Evolutionary conservation across 2,113 vertebrate species (phyloP), one percentile per base, ranked within the genome.

Genomic region (Rattus rattus): DNA sequence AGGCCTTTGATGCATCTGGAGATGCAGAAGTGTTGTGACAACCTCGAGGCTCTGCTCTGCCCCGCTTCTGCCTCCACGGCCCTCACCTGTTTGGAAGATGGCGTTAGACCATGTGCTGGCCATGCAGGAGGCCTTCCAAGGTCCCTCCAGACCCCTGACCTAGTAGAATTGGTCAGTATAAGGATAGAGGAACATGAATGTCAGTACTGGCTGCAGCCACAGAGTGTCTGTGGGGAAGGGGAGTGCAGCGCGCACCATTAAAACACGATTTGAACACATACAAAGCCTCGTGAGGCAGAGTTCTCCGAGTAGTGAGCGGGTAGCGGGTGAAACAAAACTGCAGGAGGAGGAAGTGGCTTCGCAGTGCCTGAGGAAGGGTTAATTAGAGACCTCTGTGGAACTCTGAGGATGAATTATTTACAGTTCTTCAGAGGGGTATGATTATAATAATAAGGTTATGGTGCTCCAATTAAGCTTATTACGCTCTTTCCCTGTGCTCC

Each of bases 391-490:
- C 63, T 36, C 9, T 2, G 67, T 87, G 69, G 73, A 33, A 84
- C 36, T 94, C 22, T 26, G 92, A 92, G 96, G 96, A 92, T 77
- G 96, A 84, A 93, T 90, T 97, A 95, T 97, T 96, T 98, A 95
- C 96, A 92, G 0, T 94, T 93, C 96, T 96, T 96, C 92, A 90
- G 96, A 94, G 95, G 95, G 86, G 83, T 65, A 24, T 95, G 96
- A 96, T 97, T 94, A 85, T 97, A 97, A 97, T 96, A 88, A 91
- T 69, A 94, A 93, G 96, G 94, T 93, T 8, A 19, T 59, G 14
- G 52, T 87, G 75, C 76, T 88, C 1, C 70, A 76, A 94, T 94
- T 72, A 92, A 88, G 90, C 93, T 94, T 10, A 93, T 95, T 94
- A 94, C 22, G 70, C 75, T 61, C 95, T 69, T 95, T 93, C 65